Evolutionary conservation across 64 coral and sea anemone species (phyloP).

Genomic region (Cladopsammia gracilis): DNA sequence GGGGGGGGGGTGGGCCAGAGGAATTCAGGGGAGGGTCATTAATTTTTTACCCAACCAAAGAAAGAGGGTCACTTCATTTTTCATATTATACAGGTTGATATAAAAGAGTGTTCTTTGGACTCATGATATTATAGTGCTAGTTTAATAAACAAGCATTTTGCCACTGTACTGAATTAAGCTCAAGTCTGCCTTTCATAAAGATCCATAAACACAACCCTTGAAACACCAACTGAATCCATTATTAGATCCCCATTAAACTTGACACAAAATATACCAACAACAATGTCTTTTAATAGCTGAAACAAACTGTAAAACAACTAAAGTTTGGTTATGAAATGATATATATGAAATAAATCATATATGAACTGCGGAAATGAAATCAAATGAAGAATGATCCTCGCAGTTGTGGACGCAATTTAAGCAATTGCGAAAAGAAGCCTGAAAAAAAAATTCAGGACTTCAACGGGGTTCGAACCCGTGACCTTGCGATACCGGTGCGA

Average conservation of each 20-base stretch:
- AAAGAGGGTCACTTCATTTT: not conserved
- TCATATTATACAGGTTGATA: not conserved
- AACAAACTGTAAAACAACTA: not conserved
- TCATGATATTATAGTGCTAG: too few relatives aligned
- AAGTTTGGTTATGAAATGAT: not conserved
- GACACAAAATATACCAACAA: too few relatives aligned
- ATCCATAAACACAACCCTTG: not conserved
- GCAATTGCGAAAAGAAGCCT: too few relatives aligned
- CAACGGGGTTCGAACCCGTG: too few relatives aligned
- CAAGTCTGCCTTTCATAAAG: not conserved
- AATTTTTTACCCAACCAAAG: not conserved
- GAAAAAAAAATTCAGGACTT: too few relatives aligned
- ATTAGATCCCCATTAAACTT: not conserved
- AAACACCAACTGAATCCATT: not conserved
- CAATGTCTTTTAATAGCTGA: not conserved
- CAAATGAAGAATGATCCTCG: too few relatives aligned
- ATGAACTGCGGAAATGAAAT: too few relatives aligned
- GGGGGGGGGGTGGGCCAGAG: too few relatives aligned
- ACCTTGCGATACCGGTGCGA: too few relatives aligned
- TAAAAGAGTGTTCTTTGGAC: not conserved
- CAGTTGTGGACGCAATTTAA: too few relatives aligned
- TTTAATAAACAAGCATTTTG: not conserved
- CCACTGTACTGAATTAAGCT: not conserved
- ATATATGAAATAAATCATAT: too few relatives aligned
- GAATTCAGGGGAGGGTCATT: not conserved